Evolutionary conservation across 2,888 invertebrate genomes (phyloP).

Genomic region (Plutella xylostella): DNA sequence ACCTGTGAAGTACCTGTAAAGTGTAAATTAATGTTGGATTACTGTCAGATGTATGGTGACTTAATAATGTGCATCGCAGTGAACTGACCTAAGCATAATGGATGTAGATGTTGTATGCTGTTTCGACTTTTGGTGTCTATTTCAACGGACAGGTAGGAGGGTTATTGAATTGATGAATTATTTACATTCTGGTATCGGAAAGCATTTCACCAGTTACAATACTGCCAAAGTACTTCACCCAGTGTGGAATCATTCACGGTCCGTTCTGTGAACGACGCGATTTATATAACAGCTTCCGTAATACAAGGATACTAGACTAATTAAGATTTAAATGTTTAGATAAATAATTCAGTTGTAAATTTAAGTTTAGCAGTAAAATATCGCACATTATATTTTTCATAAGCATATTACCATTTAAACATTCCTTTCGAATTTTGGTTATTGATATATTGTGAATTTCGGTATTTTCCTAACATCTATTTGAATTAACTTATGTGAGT

Average conservation of each 20-base stretch:
- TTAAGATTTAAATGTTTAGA: constrained; percentile 57
- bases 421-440: constrained; percentile 65
- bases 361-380: constrained; percentile 65
- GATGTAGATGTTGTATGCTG: constrained; percentile 55
- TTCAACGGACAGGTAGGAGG: constrained; percentile 42
- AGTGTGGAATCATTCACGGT: constrained; percentile 58
- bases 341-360: constrained; percentile 65
- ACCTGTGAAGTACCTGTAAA: constrained; percentile 68
- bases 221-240: constrained; percentile 67
- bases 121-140: constrained; percentile 55
- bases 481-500: background rate
- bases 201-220: constrained; percentile 51
- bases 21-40: constrained; percentile 54
- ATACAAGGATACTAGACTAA: constrained; percentile 59
- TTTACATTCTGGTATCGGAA: constrained; percentile 35
- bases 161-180: constrained; percentile 48
- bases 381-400: constrained; percentile 63
- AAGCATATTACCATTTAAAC: constrained; percentile 67
- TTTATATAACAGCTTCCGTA: constrained; percentile 53
- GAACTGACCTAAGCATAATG: constrained; percentile 44
- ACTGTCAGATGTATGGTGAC: constrained; percentile 30
- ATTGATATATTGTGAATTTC: constrained; percentile 42
- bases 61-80: constrained; percentile 58
- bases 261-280: constrained; percentile 68
- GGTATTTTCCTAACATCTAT: too few relatives aligned